These are phyloP conservation scores for Beaufortia kweichowensis DNA, from an alignment of 2,113 vertebrate species.

Conservation along the genomic window DNA sequence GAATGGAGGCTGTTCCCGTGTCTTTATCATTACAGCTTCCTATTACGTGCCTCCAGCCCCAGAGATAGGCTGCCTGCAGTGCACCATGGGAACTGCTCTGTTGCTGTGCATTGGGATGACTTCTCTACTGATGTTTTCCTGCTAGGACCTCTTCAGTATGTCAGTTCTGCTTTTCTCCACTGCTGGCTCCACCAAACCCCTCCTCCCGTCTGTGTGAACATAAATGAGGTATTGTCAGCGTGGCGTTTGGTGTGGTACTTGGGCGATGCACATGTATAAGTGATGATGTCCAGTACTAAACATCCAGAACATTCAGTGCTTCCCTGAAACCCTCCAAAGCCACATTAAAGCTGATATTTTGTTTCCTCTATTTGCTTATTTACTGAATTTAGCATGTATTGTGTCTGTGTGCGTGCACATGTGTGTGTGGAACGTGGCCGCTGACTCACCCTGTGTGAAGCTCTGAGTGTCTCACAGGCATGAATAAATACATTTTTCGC, in stretches of 20 bases:
- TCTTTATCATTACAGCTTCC: constrained; percentile 76
- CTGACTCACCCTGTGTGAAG: constrained; percentile 58
- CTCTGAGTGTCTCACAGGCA: constrained; percentile 60
- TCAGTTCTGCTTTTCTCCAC: constrained; percentile 62
- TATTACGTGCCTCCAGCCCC: constrained; percentile 76
- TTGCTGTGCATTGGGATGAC: constrained; percentile 76
- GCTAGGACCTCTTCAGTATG: constrained; percentile 55
- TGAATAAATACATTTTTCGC: constrained; percentile 44
- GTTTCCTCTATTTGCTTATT: constrained; percentile 3
- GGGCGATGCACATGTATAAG: constrained; percentile 5
- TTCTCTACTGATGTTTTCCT: constrained; percentile 75
- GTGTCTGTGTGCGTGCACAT: not conserved
- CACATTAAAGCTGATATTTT: not conserved
- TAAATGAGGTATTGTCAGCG: constrained; percentile 43
- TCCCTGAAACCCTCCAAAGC: not conserved
- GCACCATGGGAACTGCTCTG: constrained; percentile 70
- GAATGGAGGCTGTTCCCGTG: constrained; percentile 67
- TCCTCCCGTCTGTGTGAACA: constrained; percentile 43
- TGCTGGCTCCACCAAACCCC: constrained; percentile 47
- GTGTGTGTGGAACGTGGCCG: not conserved
- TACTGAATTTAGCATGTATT: not conserved
- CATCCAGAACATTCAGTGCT: not conserved
- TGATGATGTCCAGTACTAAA: constrained; percentile 6
- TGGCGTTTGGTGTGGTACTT: constrained; percentile 36
- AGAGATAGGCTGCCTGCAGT: constrained; percentile 75